Evolutionary conservation across 2,797 vertebrate species (phyloP).

Genomic region (Dromococcyx pavoninus): DNA sequence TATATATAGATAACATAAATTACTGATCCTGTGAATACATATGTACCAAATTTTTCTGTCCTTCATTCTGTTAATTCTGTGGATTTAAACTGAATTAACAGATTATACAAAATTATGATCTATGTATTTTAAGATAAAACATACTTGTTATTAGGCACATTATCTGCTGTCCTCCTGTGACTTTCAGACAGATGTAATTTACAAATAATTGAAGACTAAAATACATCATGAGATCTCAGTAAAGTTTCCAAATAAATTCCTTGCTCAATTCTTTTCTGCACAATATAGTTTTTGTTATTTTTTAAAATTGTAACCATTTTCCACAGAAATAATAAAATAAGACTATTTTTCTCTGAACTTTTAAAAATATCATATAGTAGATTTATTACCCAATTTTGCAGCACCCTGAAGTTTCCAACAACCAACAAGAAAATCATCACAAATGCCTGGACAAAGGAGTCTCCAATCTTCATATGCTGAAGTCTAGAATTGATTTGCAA

Average conservation of each 20-base stretch:
- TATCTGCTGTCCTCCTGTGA: not conserved
- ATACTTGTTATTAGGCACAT: not conserved
- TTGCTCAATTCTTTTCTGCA: not conserved
- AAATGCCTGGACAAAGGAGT: not conserved
- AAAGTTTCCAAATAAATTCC: not conserved
- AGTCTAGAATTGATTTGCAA: not conserved
- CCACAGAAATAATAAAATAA: conserved; percentile 1
- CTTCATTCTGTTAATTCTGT: not conserved
- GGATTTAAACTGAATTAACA: not conserved
- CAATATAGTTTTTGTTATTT: not conserved
- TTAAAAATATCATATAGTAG: not conserved
- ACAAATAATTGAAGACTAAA: not conserved
- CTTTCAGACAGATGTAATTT: not conserved
- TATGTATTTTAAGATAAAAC: not conserved
- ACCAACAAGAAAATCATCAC: conserved; percentile 17
- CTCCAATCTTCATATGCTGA: conserved; percentile 34
- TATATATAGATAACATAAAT: not conserved
- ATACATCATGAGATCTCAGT: not conserved
- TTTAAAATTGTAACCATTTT: conserved; percentile 34
- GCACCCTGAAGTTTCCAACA: conserved; percentile 19
- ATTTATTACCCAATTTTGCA: conserved; percentile 55
- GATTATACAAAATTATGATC: not conserved
- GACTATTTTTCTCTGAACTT: not conserved
- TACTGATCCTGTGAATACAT: not conserved
- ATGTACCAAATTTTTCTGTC: not conserved